Evolutionary conservation across 1,140 invertebrate genomes (phyloP).

Genomic region (Hylyphantes graminicola): DNA sequence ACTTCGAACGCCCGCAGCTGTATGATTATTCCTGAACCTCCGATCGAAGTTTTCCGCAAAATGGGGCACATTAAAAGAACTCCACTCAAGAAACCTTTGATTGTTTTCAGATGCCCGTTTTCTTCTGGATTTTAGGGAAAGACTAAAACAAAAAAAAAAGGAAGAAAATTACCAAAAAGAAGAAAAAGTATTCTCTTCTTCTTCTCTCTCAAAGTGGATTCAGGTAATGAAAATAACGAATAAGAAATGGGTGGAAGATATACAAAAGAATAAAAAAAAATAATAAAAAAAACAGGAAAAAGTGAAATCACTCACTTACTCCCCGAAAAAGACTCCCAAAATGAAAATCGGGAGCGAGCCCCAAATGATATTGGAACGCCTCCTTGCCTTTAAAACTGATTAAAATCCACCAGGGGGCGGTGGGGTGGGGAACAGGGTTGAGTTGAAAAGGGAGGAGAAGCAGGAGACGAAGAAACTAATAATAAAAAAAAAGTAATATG

Average conservation of each 20-base stretch:
- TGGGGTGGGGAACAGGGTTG: background rate
- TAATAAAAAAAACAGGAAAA: conserved; percentile 14
- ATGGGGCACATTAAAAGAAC: conserved; percentile 1
- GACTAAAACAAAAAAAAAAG: background rate
- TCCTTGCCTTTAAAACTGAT: conserved; percentile 57
- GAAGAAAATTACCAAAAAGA: background rate
- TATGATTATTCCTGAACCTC: background rate
- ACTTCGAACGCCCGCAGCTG: background rate
- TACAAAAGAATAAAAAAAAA: background rate
- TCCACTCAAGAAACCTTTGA: conserved; percentile 31
- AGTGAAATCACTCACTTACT: conserved; percentile 58
- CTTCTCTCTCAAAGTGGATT: background rate
- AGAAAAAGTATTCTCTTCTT: too few relatives aligned
- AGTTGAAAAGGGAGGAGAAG: conserved; percentile 4
- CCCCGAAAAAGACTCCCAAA: conserved; percentile 28
- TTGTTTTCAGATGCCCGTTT: conserved; percentile 42
- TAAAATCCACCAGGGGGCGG: conserved; percentile 35
- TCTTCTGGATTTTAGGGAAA: conserved; percentile 4
- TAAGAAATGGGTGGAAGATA: conserved; percentile 2
- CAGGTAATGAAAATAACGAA: conserved; percentile 57
- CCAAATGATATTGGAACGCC: conserved; percentile 54
- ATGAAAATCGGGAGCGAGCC: conserved; percentile 45
- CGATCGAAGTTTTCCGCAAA: background rate
- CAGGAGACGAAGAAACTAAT: conserved; percentile 3
- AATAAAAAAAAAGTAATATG: conserved; percentile 35